Evolutionary conservation across 1,140 invertebrate genomes (phyloP).

Genomic region (Pseudomyrmex pallidus): DNA sequence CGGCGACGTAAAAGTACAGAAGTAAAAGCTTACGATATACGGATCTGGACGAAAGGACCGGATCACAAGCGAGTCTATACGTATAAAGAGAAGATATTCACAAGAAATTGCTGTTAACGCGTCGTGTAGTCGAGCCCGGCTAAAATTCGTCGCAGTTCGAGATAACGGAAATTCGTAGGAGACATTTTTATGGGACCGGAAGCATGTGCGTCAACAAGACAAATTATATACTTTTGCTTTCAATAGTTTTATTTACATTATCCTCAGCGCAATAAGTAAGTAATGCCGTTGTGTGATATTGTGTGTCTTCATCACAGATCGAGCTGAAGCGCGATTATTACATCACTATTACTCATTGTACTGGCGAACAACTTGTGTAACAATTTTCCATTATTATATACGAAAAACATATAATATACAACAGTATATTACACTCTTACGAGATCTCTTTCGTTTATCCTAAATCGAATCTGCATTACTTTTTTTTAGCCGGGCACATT

Average conservation of each 20-base stretch:
- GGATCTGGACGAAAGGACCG: conserved; percentile 67
- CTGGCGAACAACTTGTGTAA: conserved; percentile 52
- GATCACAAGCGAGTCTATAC: conserved; percentile 62
- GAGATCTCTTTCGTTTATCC: conserved; percentile 16
- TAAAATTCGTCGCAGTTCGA: conserved; percentile 54
- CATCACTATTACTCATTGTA: conserved; percentile 49
- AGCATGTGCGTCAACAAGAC: conserved; percentile 34
- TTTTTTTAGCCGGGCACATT: conserved; percentile 58
- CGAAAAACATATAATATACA: conserved; percentile 36
- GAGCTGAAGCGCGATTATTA: neutral
- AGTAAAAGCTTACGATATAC: conserved; percentile 60
- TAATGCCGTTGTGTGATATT: neutral
- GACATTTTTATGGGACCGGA: conserved; percentile 16
- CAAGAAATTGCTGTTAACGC: conserved; percentile 55
- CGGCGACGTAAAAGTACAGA: conserved; percentile 51
- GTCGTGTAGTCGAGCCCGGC: conserved; percentile 45
- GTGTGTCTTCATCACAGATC: conserved; percentile 1
- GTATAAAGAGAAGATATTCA: conserved; percentile 46
- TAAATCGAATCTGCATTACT: conserved; percentile 34
- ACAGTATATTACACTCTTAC: conserved; percentile 32
- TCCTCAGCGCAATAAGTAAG: conserved; percentile 59
- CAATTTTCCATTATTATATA: neutral
- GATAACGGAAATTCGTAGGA: neutral
- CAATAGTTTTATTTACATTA: conserved; percentile 63
- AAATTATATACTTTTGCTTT: conserved; percentile 31